phyloP scores from a whole-genome alignment of 2,113 vertebrate species.

The Heterochromis multidens region DNA sequence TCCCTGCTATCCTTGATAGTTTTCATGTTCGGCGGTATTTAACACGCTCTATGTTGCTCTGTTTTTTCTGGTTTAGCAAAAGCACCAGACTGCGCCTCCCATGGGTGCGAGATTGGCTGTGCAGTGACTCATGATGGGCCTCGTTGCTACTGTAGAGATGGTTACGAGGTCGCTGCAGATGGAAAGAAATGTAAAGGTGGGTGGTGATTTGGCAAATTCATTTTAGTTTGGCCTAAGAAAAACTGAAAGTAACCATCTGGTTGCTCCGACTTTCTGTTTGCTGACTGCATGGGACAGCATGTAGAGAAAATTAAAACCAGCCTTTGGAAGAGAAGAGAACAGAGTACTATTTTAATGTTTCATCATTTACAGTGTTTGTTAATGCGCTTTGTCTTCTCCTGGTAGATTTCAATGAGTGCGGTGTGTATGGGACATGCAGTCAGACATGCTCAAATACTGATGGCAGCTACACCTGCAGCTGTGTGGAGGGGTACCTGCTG shows the following conservation, averaged over 20 bases:
- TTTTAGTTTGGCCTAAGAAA: not conserved
- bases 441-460: conserved; percentile 89
- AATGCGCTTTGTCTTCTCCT: not conserved
- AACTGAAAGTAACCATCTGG: not conserved
- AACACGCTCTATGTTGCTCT: not conserved
- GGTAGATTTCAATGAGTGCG: conserved; percentile 94
- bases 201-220: conserved; percentile 27
- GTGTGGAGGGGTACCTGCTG: conserved; percentile 92
- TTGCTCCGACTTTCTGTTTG: not conserved
- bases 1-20: not conserved
- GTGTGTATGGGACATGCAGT: conserved; percentile 91
- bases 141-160: conserved; percentile 86
- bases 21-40: not conserved
- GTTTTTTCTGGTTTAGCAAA: conserved; percentile 70
- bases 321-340: not conserved
- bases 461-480: conserved; percentile 89
- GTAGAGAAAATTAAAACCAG: not conserved
- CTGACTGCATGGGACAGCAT: not conserved
- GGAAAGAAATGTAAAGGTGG: conserved; percentile 88
- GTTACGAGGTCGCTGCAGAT: conserved; percentile 87
- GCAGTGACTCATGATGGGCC: conserved; percentile 82
- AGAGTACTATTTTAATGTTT: not conserved
- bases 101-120: conserved; percentile 85
- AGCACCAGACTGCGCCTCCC: conserved; percentile 76
- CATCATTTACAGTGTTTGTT: not conserved